These are phyloP conservation scores for Nemoura dubitans DNA, from an alignment of 2,888 invertebrate species.

Conservation along the genomic window DNA sequence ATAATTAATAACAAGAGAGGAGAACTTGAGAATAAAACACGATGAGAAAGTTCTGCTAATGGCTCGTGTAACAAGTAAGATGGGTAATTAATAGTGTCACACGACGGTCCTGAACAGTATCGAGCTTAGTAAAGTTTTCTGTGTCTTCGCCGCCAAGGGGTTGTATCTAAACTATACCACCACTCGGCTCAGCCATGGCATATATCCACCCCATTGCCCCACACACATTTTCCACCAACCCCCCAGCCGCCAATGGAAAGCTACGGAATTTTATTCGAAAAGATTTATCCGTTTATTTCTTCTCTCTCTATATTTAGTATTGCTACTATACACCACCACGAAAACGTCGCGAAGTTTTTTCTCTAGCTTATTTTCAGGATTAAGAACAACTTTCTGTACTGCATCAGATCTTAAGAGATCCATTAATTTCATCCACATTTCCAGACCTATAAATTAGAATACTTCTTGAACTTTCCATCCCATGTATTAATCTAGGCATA, in stretches of 20 bases:
- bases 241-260: not conserved
- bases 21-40: not conserved
- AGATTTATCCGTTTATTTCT: slow-evolving; percentile 12
- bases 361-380: slow-evolving; percentile 3
- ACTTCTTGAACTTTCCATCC: slow-evolving; percentile 25
- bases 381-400: slow-evolving; percentile 35
- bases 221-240: not conserved
- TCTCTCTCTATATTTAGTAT: not conserved
- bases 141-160: not conserved
- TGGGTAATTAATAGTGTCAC: not conserved
- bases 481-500: not conserved
- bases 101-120: not conserved
- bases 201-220: not conserved
- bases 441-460: slow-evolving; percentile 38
- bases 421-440: slow-evolving; percentile 29
- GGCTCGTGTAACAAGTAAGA: not conserved
- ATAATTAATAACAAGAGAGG: not conserved
- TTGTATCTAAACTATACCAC: not conserved
- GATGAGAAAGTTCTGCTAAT: not conserved
- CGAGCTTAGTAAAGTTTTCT: not conserved
- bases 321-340: not conserved
- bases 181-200: not conserved
- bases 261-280: slow-evolving; percentile 17
- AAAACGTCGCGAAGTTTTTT: not conserved
- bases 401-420: slow-evolving; percentile 27